Conservation (phyloP, 2,113 vertebrate species). For the Triplophysa siluroides region DNA sequence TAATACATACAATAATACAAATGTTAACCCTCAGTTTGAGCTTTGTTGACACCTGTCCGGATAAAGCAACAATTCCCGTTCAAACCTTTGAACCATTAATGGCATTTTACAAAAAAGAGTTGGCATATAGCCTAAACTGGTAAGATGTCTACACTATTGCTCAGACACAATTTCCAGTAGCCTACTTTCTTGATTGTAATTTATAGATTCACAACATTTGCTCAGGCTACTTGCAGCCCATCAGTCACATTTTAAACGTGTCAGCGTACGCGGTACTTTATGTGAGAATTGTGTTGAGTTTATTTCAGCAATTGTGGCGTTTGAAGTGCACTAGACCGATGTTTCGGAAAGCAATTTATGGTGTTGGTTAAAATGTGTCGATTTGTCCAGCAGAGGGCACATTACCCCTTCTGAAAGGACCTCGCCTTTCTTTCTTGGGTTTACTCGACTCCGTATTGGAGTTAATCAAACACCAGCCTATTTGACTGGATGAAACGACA, state of each 20-base stretch:
- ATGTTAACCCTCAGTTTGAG: neutral
- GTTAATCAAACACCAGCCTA: conserved; percentile 1
- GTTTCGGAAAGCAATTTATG: neutral
- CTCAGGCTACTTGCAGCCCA: neutral
- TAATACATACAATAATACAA: neutral
- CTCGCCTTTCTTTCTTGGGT: conserved; percentile 6
- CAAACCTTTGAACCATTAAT: neutral
- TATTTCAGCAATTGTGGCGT: neutral
- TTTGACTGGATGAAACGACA: conserved; percentile 5
- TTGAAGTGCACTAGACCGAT: neutral
- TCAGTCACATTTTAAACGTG: neutral
- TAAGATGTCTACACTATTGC: too few relatives aligned
- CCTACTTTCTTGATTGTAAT: too few relatives aligned
- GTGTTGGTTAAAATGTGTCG: neutral
- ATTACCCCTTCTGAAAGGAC: conserved; percentile 63
- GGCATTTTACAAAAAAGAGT: neutral
- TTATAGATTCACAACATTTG: too few relatives aligned
- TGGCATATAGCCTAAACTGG: too few relatives aligned
- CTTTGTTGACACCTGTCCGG: conserved; percentile 13
- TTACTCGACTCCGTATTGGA: neutral
- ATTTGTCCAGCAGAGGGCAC: conserved; percentile 72
- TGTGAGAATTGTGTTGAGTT: neutral
- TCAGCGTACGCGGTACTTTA: conserved; percentile 1
- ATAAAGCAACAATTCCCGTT: neutral
- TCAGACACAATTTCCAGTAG: too few relatives aligned